Evolutionary conservation across 2,888 invertebrate species (phyloP), one percentile per base, ranked within the genome.

Genomic region (Furcula furcula): DNA sequence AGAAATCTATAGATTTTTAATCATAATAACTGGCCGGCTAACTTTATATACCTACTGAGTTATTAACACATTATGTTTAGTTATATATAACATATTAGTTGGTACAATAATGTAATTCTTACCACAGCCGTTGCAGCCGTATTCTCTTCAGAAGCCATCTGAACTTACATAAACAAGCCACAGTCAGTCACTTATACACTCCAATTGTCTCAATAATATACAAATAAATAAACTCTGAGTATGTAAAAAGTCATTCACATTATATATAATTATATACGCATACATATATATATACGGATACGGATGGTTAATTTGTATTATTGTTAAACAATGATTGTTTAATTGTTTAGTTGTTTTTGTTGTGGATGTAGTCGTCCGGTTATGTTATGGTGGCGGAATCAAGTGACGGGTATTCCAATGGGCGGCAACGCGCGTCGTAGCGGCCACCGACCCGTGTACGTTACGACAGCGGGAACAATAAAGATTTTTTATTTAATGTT

Each of bases 321-420:
- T 7, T 26, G 4, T 26, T 14, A 26, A 9, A n/a, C 14, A 9
- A 14, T n/a, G 4, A 26, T 1, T 9, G 7, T 26, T 1, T 14
- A 0, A 10, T 10, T 16, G 37, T 33, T 49, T 43, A 28, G 46
- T 54, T 52, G 52, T 51, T 56, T 62, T 70, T 61, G 46, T 52
- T 63, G 62, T 61, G 56, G 55, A 57, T 46, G 71, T 63, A 86
- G 79, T 88, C 91, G 82, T 89, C 87, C 89, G 85, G 79, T 83
- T 83, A 74, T 83, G 86, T 86, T 85, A 86, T 88, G 80, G 73
- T 83, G 80, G 65, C 71, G 81, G 76, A 78, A 82, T 73, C 68
- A 75, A 88, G 85, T 86, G 86, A 83, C 69, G 73, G 65, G 62
- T 58, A 65, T 67, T 58, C 66, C 67, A 71, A 72, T 71, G 71